These are phyloP conservation scores for Artibeus lituratus DNA, from an alignment of 2,797 vertebrate species.

Conservation along the genomic window DNA sequence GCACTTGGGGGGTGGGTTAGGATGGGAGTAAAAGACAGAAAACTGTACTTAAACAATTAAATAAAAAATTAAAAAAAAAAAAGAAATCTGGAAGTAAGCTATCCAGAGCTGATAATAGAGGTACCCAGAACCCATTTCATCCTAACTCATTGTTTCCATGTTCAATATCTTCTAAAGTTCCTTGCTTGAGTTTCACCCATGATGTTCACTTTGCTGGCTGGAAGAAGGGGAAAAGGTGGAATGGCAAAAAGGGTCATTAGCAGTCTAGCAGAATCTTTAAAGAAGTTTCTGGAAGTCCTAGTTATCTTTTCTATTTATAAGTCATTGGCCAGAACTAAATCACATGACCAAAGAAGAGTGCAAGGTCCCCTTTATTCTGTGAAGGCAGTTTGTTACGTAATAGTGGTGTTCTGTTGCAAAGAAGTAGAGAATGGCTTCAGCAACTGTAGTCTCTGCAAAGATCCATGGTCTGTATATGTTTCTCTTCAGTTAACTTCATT, in stretches of 20 bases:
- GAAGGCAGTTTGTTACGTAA: background rate
- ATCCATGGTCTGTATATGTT: background rate
- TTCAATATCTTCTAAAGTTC: background rate
- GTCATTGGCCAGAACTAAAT: background rate
- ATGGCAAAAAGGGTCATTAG: background rate
- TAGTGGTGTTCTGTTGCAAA: background rate
- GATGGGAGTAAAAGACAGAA: too few species aligned
- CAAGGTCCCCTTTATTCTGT: background rate
- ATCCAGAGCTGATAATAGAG: background rate
- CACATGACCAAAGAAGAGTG: background rate
- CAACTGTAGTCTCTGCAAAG: background rate
- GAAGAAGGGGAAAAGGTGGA: background rate
- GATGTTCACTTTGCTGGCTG: background rate
- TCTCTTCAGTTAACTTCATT: background rate
- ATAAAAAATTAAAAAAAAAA: too few species aligned
- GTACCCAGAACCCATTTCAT: background rate
- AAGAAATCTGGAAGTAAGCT: background rate
- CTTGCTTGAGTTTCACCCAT: background rate
- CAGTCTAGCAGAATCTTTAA: background rate
- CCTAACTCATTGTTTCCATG: background rate
- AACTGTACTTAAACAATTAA: too few species aligned
- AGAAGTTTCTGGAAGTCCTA: background rate
- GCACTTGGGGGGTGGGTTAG: too few species aligned
- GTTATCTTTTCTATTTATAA: background rate
- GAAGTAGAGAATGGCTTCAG: background rate